Evolutionary conservation across 2,888 invertebrate species (phyloP).

Genomic region (Dione vanillae): DNA sequence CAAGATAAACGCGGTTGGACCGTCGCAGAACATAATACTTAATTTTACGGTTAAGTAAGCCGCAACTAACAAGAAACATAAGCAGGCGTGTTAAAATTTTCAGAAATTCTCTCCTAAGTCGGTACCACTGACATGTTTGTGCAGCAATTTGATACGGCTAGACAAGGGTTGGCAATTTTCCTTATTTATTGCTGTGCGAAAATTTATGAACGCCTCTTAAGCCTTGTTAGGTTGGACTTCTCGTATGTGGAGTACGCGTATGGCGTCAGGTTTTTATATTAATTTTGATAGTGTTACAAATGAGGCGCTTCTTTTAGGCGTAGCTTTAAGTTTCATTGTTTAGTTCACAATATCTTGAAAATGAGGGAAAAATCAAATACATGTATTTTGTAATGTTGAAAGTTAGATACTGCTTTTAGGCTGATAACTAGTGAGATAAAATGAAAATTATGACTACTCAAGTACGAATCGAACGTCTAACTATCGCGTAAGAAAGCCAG

Average conservation of each 20-base stretch:
- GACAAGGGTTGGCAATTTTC: conserved; percentile 77
- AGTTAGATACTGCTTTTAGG: no score
- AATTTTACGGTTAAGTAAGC: conserved; percentile 17
- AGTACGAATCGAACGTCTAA: no score
- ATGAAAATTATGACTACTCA: no score
- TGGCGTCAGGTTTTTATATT: conserved; percentile 46
- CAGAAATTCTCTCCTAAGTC: conserved; percentile 31
- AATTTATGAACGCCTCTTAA: conserved; percentile 68
- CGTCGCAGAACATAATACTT: neutral
- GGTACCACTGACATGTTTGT: conserved; percentile 55
- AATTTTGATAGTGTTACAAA: conserved; percentile 39
- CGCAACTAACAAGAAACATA: conserved; percentile 11
- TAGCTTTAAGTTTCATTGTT: no score
- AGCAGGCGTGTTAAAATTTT: conserved; percentile 38
- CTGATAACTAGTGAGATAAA: no score
- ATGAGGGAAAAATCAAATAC: no score
- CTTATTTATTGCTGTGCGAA: conserved; percentile 70
- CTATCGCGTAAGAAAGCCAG: no score
- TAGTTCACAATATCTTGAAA: no score
- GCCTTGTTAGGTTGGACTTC: conserved; percentile 50
- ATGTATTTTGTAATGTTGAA: no score
- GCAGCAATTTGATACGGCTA: conserved; percentile 69
- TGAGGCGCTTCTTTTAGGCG: conserved; percentile 9
- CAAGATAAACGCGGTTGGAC: neutral
- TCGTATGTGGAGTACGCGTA: conserved; percentile 42